These are phyloP conservation scores for Lepeophtheirus nordmannii DNA, from an alignment of 2,888 invertebrate species.

Conservation along the genomic window DNA sequence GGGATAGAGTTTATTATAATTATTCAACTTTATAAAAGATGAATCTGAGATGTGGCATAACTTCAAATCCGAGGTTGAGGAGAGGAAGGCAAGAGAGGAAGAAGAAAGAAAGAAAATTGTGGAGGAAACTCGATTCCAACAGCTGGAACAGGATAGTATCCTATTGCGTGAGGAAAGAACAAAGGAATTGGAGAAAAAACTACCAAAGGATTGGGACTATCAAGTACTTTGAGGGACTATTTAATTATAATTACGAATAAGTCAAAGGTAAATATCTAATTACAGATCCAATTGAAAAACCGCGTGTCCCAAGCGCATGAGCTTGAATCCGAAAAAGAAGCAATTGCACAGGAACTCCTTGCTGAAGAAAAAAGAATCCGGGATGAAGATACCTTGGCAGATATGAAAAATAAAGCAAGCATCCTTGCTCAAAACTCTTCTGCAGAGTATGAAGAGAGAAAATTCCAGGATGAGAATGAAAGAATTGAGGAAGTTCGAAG, in stretches of 20 bases:
- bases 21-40: background rate
- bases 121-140: background rate
- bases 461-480: background rate
- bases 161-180: background rate
- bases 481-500: background rate
- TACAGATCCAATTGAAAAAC: too few species aligned
- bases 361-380: background rate
- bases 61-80: background rate
- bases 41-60: background rate
- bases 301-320: too few species aligned
- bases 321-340: background rate
- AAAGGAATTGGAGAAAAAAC: background rate
- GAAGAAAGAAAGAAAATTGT: background rate
- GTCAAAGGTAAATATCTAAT: too few species aligned
- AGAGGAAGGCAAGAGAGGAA: background rate
- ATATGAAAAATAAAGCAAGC: background rate
- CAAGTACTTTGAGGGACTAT: background rate
- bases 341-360: background rate
- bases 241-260: too few species aligned
- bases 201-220: slow-evolving; percentile 2
- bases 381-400: background rate
- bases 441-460: background rate
- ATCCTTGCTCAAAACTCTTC: background rate
- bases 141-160: background rate
- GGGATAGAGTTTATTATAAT: background rate